Conservation (phyloP, 2,797 vertebrate species). For the Euphonia xanthogaster region DNA sequence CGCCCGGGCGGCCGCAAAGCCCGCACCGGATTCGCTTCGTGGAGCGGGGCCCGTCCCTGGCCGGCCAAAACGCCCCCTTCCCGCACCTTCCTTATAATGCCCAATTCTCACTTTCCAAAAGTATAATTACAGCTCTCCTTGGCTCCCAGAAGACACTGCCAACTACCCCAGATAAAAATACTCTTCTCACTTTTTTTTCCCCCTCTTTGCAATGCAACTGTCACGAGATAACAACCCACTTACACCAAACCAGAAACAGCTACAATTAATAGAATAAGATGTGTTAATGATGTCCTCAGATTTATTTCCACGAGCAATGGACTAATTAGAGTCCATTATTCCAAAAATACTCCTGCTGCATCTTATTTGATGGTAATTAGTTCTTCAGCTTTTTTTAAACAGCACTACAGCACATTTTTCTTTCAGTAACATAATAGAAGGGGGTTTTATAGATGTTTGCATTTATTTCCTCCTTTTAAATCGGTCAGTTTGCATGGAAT, state of each 20-base stretch:
- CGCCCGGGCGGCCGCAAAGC: not conserved
- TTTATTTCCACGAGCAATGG: not conserved
- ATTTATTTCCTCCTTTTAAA: conserved; percentile 25
- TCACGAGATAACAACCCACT: not conserved
- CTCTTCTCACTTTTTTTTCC: not conserved
- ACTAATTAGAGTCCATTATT: conserved; percentile 63
- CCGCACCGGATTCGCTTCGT: accelerated
- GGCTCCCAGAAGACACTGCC: not conserved
- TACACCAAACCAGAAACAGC: not conserved
- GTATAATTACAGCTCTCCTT: not conserved
- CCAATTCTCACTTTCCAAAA: not conserved
- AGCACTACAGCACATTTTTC: not conserved
- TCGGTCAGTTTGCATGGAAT: not conserved
- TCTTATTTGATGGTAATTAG: conserved; percentile 55
- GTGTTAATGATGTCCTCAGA: conserved; percentile 47
- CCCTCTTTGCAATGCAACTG: not conserved
- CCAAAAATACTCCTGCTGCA: conserved; percentile 49
- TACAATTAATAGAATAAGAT: conserved; percentile 37
- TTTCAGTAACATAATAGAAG: conserved; percentile 17
- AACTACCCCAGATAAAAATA: not conserved
- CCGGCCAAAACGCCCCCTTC: accelerated
- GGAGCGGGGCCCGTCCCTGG: not conserved
- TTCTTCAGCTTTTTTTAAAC: conserved; percentile 22
- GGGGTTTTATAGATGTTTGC: not conserved
- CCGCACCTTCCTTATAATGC: not conserved